Conservation (phyloP, 2,113 vertebrate species). For the Ascaphus truei region DNA sequence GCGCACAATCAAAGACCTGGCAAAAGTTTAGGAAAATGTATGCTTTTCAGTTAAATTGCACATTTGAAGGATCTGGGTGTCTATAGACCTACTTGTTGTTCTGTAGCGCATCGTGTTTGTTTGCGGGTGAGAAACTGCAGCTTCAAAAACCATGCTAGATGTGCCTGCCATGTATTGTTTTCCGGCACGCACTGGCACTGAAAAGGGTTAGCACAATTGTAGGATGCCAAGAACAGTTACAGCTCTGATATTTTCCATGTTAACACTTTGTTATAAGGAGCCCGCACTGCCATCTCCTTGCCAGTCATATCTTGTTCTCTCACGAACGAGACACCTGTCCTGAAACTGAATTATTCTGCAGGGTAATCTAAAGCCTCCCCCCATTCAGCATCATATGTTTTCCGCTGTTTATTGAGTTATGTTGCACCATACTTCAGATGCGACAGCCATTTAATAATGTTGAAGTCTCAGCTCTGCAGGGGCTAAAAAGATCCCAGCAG, state of each 20-base stretch:
- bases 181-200: not conserved
- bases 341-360: slow-evolving; percentile 50
- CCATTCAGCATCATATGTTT: slow-evolving; percentile 48
- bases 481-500: slow-evolving; percentile 68
- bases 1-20: no score
- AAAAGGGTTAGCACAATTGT: not conserved
- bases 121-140: no score
- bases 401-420: slow-evolving; percentile 57
- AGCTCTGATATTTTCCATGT: not conserved
- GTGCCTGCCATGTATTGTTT: not conserved
- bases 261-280: slow-evolving; percentile 9
- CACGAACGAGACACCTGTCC: slow-evolving; percentile 53
- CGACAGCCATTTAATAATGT: slow-evolving; percentile 67
- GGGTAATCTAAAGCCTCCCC: slow-evolving; percentile 43
- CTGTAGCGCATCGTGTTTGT: no score
- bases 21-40: no score
- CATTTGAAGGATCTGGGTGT: no score
- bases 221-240: not conserved
- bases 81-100: no score
- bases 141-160: no score
- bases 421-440: slow-evolving; percentile 54
- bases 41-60: no score
- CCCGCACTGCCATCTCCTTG: slow-evolving; percentile 23
- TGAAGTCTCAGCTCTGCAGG: slow-evolving; percentile 67
- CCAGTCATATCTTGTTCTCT: slow-evolving; percentile 34